These are phyloP conservation scores for Hafferia zeledoni DNA, from an alignment of 2,797 vertebrate species.

Conservation along the genomic window DNA sequence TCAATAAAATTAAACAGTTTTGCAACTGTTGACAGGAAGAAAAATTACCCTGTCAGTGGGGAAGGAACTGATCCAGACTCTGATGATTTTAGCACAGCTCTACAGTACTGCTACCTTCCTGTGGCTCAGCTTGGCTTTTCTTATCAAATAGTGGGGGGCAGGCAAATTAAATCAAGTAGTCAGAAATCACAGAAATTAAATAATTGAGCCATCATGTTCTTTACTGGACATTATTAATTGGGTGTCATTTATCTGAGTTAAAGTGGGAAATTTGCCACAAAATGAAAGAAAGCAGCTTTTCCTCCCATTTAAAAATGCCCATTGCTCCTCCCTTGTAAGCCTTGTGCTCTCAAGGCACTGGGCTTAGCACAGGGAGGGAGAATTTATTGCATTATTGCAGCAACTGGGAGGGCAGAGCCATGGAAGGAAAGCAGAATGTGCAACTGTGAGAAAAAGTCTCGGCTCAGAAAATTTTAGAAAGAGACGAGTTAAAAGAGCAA, in stretches of 20 bases:
- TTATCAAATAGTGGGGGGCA: neutral
- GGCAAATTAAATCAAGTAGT: neutral
- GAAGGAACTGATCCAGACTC: neutral
- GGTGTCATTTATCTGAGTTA: neutral
- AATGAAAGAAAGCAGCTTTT: neutral
- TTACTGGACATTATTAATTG: neutral
- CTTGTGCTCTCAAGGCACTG: neutral
- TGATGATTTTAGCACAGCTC: neutral
- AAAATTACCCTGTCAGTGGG: neutral
- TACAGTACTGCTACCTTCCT: neutral
- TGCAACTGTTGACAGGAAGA: constrained; percentile 3
- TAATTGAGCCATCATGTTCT: neutral
- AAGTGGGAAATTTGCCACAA: neutral
- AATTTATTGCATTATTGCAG: neutral
- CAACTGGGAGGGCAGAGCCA: neutral
- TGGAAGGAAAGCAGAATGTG: neutral
- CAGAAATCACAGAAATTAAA: neutral
- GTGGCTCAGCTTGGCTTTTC: neutral
- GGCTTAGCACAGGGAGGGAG: neutral
- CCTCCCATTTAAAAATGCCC: neutral
- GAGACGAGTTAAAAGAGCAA: too few species aligned
- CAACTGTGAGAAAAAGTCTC: too few species aligned
- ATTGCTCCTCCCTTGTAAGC: neutral
- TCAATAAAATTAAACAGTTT: constrained; percentile 30
- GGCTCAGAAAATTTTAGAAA: too few species aligned